Conservation (phyloP, 2,113 vertebrate genomes). For the Lethenteron camtschaticum region DNA sequence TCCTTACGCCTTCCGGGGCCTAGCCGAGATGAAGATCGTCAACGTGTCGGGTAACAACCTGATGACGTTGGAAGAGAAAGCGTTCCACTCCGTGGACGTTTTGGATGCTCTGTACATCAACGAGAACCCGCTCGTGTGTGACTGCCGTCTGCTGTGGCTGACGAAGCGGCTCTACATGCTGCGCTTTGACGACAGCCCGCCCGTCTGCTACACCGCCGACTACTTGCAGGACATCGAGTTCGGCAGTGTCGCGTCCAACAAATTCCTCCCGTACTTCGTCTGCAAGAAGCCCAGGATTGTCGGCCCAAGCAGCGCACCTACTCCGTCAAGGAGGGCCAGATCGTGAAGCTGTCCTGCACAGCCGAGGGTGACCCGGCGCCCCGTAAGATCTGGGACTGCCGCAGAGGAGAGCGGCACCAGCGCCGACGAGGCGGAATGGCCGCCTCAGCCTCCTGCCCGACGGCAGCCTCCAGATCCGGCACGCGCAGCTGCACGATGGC, state of each 20-base stretch:
- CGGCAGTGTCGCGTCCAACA: conserved; percentile 74
- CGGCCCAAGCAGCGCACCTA: conserved; percentile 47
- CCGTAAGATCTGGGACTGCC: conserved; percentile 37
- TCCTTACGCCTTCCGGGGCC: conserved; percentile 73
- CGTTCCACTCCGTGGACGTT: conserved; percentile 87
- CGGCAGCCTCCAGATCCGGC: conserved; percentile 44
- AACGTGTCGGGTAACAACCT: conserved; percentile 79
- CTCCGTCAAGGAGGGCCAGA: conserved; percentile 34
- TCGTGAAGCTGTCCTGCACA: conserved; percentile 35
- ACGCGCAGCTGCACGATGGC: conserved; percentile 35
- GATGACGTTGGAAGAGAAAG: conserved; percentile 69
- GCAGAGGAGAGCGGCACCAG: conserved; percentile 21
- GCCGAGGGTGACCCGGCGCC: conserved; percentile 46
- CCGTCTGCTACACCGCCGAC: conserved; percentile 68
- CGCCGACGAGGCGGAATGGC: conserved; percentile 13
- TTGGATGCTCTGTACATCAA: conserved; percentile 79
- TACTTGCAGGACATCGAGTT: conserved; percentile 94
- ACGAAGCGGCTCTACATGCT: conserved; percentile 84
- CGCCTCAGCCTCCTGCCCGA: conserved; percentile 34
- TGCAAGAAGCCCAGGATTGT: conserved; percentile 76
- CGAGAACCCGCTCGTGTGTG: conserved; percentile 78
- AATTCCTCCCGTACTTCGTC: conserved; percentile 81
- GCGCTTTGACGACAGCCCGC: conserved; percentile 83
- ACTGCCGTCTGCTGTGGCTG: conserved; percentile 87
- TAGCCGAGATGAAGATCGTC: conserved; percentile 77